Base-by-base conservation (phyloP, 2,888 invertebrate species). In the Cristatella mucedo region DNA sequence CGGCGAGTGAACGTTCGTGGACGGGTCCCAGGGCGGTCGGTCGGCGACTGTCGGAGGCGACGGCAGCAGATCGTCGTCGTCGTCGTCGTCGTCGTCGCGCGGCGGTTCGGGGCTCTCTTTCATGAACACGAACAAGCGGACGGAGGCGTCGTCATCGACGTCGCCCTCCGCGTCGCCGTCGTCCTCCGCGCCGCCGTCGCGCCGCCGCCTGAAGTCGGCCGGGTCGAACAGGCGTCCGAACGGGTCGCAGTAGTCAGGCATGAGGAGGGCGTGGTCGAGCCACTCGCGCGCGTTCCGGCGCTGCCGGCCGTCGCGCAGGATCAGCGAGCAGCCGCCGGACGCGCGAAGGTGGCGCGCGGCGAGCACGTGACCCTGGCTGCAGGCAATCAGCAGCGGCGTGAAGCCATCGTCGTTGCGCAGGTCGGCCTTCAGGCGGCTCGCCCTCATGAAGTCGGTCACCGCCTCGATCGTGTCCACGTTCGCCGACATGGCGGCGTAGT, bases 381-480 rank as follows among this genome's bases (percentile, higher is more conserved):
- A 36, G 19, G 36, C 36, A 22, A 36, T 13, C 16, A 26, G 36
- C 18, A 36, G 24, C 4, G 36, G 36, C 4, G 36, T 36, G 4
- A 36, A 36, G 4, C 36, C 36, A 15, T 36, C 13, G 19, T 36
- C 36, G 13, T 36, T 36, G 13, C 36, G n/a, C 36, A 36, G 26
- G 24, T 36, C 36, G 5, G 36, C 19, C 15, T 36, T 36, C 4
- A 36, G 13, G 4, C 36, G n/a, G 24, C 18, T 15, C 24, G 15
- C 26, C 24, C 26, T 36, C 21, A 36, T n/a, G n/a, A n/a, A n/a
- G n/a, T 26, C 9, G 26, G n/a, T 11, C n/a, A 26, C 9, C 36
- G 22, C 5, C 22, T 29, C 36, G 5, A 36, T 29, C 13, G 36
- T 36, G 7, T 4, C 36, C 21, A 22, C 24, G 13, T 36, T 18